Percentiles rank a stretch among this genome's conserved stretches.
Evolutionary conservation across 2,113 vertebrate genomes (phyloP).

Genomic region (Uria aalge): DNA sequence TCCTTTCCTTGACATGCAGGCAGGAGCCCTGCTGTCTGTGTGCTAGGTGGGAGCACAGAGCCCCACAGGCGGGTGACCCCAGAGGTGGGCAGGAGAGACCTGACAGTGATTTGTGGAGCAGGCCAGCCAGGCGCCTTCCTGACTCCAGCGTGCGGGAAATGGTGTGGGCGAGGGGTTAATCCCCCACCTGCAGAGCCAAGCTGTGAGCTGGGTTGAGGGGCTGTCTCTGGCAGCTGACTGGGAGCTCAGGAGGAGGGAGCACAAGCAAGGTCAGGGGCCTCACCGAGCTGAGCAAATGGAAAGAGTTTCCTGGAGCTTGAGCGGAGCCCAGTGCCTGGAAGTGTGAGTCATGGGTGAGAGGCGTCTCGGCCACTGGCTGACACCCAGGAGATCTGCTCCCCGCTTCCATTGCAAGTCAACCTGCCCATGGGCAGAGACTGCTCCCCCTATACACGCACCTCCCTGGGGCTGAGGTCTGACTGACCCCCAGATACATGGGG

Average conservation of each 20-base stretch:
- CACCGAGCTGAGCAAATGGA: constrained; percentile 5
- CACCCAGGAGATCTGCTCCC: background rate
- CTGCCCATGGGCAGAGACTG: background rate
- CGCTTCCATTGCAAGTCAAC: background rate
- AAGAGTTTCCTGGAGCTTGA: constrained; percentile 39
- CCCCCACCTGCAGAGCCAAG: background rate
- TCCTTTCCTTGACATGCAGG: background rate
- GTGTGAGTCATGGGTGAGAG: constrained; percentile 14
- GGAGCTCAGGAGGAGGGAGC: background rate
- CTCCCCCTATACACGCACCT: background rate
- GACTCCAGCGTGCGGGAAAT: background rate
- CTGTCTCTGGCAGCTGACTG: background rate
- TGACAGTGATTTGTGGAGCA: constrained; percentile 17
- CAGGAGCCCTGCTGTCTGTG: background rate
- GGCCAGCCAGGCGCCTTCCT: background rate
- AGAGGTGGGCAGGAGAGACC: background rate
- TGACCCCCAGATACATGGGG: rapidly evolving
- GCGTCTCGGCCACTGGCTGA: background rate
- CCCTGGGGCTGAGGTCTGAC: background rate
- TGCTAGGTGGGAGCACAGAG: background rate
- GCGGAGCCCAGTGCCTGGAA: background rate
- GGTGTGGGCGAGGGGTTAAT: constrained; percentile 22
- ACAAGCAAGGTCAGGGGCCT: constrained; percentile 23
- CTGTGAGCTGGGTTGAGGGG: background rate
- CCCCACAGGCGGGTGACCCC: background rate